A percentile compares a stretch with the other conserved stretches of the same genome.
Evolutionary conservation across 1,140 invertebrate species (phyloP).

Genomic region (Pantala flavescens): DNA sequence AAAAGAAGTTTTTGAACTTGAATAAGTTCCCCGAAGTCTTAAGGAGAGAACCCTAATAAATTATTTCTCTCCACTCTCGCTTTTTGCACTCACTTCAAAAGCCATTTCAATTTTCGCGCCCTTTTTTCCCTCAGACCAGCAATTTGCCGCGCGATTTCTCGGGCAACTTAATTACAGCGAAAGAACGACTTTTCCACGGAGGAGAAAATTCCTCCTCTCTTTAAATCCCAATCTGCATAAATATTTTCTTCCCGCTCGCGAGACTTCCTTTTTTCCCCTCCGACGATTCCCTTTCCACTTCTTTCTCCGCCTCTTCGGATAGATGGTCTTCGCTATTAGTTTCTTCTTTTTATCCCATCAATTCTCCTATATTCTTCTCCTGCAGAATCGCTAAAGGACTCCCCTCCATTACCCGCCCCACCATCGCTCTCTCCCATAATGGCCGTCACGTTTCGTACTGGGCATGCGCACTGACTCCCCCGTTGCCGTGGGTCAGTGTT

Average conservation of each 20-base stretch:
- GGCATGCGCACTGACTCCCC: constrained; percentile 1
- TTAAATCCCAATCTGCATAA: constrained; percentile 10
- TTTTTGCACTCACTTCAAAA: constrained; percentile 10
- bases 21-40: constrained; percentile 5
- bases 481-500: constrained; percentile 6
- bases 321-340: not conserved
- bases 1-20: constrained; percentile 3
- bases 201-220: not conserved
- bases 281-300: not conserved
- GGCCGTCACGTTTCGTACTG: not conserved
- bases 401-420: not conserved
- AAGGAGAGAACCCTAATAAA: constrained; percentile 9
- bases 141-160: constrained; percentile 7
- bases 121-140: not conserved
- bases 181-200: constrained; percentile 3
- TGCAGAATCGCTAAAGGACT: not conserved
- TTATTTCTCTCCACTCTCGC: constrained; percentile 4
- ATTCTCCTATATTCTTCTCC: not conserved
- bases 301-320: not conserved
- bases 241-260: not conserved
- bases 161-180: constrained; percentile 9
- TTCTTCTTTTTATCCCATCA: not conserved
- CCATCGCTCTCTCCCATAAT: not conserved
- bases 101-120: constrained; percentile 7
- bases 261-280: not conserved